Evolutionary conservation across 2,113 vertebrate genomes (phyloP).

Genomic region (Syngnathus typhle): DNA sequence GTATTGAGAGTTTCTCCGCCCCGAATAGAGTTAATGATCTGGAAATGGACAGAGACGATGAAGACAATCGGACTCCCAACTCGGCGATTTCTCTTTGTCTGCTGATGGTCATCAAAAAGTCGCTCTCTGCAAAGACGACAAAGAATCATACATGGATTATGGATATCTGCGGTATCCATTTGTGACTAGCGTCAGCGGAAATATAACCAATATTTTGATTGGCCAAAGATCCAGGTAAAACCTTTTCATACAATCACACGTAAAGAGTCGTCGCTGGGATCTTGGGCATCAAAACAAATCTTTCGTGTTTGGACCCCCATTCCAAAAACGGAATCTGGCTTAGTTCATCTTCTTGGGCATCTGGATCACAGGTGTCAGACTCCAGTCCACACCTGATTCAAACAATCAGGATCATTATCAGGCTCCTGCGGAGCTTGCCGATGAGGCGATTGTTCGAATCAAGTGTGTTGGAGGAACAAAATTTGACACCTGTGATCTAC

Average conservation of each 20-base stretch:
- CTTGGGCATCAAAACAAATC: neutral
- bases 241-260: neutral
- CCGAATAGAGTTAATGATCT: conserved; percentile 3
- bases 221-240: neutral
- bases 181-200: neutral
- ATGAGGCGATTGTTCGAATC: no score
- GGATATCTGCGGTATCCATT: neutral
- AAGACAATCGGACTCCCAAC: neutral
- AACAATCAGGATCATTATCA: no score
- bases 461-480: no score
- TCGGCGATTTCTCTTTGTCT: conserved; percentile 1
- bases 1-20: neutral
- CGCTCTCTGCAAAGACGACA: conserved; percentile 1
- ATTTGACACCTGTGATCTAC: neutral
- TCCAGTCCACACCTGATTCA: no score
- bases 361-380: neutral
- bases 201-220: neutral
- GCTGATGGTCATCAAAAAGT: conserved; percentile 5
- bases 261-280: neutral
- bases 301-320: neutral
- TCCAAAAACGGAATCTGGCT: neutral
- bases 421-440: no score
- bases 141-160: neutral
- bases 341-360: neutral
- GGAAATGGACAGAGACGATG: conserved; percentile 1